Evolutionary conservation across 2,113 vertebrate species (phyloP), one percentile per base, ranked within the genome.

Genomic region (Etheostoma cragini): DNA sequence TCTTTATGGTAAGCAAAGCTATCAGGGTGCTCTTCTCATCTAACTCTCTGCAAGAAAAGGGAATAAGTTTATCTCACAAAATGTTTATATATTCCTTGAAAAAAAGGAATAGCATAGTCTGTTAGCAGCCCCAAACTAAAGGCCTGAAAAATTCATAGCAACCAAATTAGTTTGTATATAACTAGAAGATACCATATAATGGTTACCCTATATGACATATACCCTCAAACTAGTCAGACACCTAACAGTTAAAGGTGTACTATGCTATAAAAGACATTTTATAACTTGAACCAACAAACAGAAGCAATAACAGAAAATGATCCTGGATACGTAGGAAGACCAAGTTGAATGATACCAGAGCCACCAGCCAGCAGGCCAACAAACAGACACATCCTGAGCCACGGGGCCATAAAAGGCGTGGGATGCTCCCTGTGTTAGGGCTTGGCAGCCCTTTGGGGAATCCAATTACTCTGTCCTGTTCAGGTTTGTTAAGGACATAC

Each of bases 371-470:
- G 67, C 57, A 26, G 60, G 65, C 50, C 52, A 64, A 33, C 42
- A 68, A 62, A 74, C 77, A 75, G 58, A 82, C 42, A 68, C 50
- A 67, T 70, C 12, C 56, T 67, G 22, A 57, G 64, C 52, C 62
- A 69, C 14, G 85, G 78, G 61, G 76, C 94, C 94, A 91, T 94
- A 94, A 93, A 94, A 94, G 94, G 94, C 63, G 75, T 73, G 70
- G 60, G 88, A 87, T 85, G 86, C 83, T 72, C 85, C 38, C 49
- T 38, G 80, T 82, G 84, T 86, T 77, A 42, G 52, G 70, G 52
- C 67, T 89, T 87, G 88, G 86, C 81, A 76, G 74, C 24, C 56
- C 38, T 19, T 58, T 68, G 74, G 70, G 80, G 78, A 92, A 87
- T 68, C 74, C 45, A 69, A 65, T 67, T 70, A 72, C 74, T 72